phyloP scores from a whole-genome alignment of 35 echinoderm and acorn worm species.

The Lytechinus pictus region DNA sequence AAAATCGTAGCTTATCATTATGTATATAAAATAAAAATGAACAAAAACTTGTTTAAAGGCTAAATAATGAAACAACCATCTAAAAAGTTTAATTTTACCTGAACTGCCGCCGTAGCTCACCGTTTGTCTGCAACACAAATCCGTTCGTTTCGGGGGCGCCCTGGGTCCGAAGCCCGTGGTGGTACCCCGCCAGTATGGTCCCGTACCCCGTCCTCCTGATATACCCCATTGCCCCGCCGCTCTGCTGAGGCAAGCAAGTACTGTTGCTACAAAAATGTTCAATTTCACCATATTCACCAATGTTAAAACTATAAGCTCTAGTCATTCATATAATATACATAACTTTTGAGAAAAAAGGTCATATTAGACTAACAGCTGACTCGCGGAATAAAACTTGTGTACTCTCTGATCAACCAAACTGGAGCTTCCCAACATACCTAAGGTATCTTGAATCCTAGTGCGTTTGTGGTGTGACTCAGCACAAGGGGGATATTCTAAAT shows the following conservation, averaged over 20 bases:
- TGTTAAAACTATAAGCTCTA: not conserved
- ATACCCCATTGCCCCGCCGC: not conserved
- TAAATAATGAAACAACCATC: no score
- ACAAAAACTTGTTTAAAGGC: no score
- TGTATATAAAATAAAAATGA: no score
- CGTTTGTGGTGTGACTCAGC: not conserved
- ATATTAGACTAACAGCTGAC: not conserved
- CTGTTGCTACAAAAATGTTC: not conserved
- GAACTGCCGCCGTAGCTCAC: slow-evolving; percentile 45
- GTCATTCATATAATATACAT: not conserved
- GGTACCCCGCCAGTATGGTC: not conserved
- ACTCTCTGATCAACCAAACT: not conserved
- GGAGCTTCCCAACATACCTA: not conserved
- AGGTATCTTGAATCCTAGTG: not conserved
- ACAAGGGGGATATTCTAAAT: not conserved
- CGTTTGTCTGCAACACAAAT: not conserved
- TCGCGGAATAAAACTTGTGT: not conserved
- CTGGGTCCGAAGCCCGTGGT: not conserved
- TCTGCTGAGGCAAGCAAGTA: not conserved
- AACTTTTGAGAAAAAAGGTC: not conserved
- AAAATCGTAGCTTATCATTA: no score
- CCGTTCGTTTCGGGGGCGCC: not conserved
- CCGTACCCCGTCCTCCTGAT: not conserved
- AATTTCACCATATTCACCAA: not conserved
- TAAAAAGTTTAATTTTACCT: not conserved